Evolutionary conservation across 2,113 vertebrate species (phyloP).

Genomic region (Beaufortia kweichowensis): DNA sequence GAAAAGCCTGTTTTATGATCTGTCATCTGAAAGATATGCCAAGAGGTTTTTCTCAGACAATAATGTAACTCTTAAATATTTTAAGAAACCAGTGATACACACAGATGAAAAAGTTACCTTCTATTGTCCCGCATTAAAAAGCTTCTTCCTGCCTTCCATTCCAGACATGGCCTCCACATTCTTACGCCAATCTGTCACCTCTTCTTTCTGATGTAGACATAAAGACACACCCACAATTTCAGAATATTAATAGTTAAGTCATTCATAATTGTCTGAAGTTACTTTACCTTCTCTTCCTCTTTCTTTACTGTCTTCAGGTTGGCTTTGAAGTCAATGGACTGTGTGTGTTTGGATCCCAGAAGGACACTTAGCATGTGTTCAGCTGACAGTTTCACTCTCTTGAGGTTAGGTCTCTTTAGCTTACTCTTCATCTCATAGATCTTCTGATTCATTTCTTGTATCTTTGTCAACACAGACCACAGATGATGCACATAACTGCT

Average conservation of each 20-base stretch:
- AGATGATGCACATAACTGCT: neutral
- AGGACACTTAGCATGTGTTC: too few relatives aligned
- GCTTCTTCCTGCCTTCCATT: conserved; percentile 70
- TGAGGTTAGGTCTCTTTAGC: conserved; percentile 74
- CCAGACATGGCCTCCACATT: conserved; percentile 69
- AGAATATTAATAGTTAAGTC: neutral
- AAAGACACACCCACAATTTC: neutral
- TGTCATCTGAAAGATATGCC: neutral
- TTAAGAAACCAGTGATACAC: too few relatives aligned
- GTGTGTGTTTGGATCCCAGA: too few relatives aligned
- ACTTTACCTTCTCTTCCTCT: neutral
- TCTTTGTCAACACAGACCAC: conserved; percentile 57
- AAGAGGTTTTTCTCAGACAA: neutral
- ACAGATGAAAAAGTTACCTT: too few relatives aligned
- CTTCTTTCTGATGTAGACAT: conserved; percentile 52
- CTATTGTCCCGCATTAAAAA: conserved; percentile 60
- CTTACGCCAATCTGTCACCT: conserved; percentile 69
- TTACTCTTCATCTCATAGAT: conserved; percentile 72
- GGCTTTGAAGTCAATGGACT: neutral
- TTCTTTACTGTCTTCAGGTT: too few relatives aligned
- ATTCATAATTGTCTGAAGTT: too few relatives aligned
- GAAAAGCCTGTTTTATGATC: too few relatives aligned
- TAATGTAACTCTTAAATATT: too few relatives aligned
- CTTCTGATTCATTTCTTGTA: conserved; percentile 68
- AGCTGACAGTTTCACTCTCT: conserved; percentile 76